Conservation (phyloP, 2,888 invertebrate genomes). For the Deilephila porcellus region DNA sequence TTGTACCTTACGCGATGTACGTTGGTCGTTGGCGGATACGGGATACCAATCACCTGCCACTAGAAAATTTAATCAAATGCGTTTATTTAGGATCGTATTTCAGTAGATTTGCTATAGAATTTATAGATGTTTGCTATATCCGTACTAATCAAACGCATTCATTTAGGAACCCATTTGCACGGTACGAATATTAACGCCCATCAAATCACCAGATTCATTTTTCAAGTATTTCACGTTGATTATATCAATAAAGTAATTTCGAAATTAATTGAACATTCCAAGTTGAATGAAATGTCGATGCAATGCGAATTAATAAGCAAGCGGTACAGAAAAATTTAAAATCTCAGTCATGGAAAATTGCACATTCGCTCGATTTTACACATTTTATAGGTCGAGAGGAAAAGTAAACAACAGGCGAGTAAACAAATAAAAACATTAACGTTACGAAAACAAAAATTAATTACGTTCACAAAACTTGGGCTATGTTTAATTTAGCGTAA, state of each 20-base stretch:
- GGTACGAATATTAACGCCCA: not conserved
- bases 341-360: conserved; percentile 70
- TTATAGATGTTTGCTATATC: no score
- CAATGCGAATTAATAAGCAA: conserved; percentile 65
- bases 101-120: no score
- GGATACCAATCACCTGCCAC: no score
- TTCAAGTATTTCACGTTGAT: not conserved
- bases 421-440: conserved; percentile 56
- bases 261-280: conserved; percentile 10
- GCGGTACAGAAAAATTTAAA: conserved; percentile 61
- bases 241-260: not conserved
- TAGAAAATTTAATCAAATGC: no score
- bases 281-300: conserved; percentile 43
- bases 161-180: no score
- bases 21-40: no score
- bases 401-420: conserved; percentile 57
- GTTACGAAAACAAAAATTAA: conserved; percentile 55
- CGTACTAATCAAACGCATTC: no score
- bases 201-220: not conserved
- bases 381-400: conserved; percentile 55
- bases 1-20: no score
- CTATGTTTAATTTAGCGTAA: conserved; percentile 15
- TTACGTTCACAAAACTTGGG: conserved; percentile 39
- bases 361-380: conserved; percentile 43
- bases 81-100: no score